Percentiles rank a stretch among this genome's conserved stretches.
phyloP scores from a whole-genome alignment of 1,140 invertebrate species.

The Adoxophyes honmai region DNA sequence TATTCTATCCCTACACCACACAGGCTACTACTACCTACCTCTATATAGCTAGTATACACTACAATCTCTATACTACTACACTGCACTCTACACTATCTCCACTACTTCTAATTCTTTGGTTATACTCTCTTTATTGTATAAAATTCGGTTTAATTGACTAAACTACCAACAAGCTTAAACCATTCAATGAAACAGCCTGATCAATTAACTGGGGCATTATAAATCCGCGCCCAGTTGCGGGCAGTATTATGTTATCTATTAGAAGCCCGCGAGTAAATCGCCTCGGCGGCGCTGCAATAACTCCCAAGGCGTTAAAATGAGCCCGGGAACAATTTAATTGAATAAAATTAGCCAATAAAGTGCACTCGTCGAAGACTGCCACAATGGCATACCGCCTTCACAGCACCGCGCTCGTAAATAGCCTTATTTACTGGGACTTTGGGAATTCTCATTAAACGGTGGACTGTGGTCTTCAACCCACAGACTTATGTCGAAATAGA shows the following conservation, averaged over 20 bases:
- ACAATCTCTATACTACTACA: too few species aligned
- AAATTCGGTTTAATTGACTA: too few species aligned
- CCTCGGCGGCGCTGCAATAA: conserved; percentile 42
- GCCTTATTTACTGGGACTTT: conserved; percentile 61
- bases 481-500: too few species aligned
- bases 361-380: conserved; percentile 51
- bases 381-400: conserved; percentile 68
- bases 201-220: not conserved
- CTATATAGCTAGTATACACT: too few species aligned
- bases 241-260: conserved; percentile 55
- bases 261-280: not conserved
- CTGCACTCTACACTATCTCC: too few species aligned
- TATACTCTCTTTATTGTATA: too few species aligned
- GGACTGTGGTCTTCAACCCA: too few species aligned
- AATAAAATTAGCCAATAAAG: conserved; percentile 76
- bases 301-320: conserved; percentile 61
- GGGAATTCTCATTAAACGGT: conserved; percentile 63
- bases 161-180: not conserved
- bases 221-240: conserved; percentile 10
- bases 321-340: conserved; percentile 70
- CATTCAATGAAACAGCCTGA: not conserved
- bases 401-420: conserved; percentile 47
- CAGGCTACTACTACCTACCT: too few species aligned
- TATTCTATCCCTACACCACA: too few species aligned
- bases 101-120: too few species aligned